Conservation (phyloP, 2,888 invertebrate species). For the Agrotis puta region DNA sequence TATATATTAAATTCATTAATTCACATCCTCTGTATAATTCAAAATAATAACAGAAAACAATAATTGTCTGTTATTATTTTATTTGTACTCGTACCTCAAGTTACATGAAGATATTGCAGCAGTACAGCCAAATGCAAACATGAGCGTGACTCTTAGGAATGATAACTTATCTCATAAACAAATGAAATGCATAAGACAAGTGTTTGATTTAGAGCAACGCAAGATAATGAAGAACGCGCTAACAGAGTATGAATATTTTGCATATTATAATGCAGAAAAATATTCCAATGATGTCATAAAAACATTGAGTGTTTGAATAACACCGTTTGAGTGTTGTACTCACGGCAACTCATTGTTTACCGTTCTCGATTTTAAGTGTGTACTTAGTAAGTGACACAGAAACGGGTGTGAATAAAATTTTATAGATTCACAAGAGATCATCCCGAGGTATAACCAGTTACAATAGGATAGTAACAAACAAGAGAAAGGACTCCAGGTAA, state of each 20-base stretch:
- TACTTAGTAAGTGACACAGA: constrained; percentile 59
- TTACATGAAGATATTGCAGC: constrained; percentile 54
- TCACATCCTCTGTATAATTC: not conserved
- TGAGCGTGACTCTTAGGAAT: constrained; percentile 53
- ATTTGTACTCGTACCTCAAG: constrained; percentile 15
- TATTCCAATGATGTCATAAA: constrained; percentile 54
- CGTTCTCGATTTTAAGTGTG: constrained; percentile 57
- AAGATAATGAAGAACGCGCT: constrained; percentile 49
- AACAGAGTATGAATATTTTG: constrained; percentile 27
- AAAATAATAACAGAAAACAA: constrained; percentile 18
- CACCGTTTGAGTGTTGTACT: constrained; percentile 51
- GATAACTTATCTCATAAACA: constrained; percentile 74
- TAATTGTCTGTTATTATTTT: constrained; percentile 5
- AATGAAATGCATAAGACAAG: constrained; percentile 70
- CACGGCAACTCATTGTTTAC: constrained; percentile 60
- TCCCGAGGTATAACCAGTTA: constrained; percentile 41
- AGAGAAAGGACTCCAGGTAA: constrained; percentile 47
- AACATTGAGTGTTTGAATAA: constrained; percentile 55
- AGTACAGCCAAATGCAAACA: constrained; percentile 58
- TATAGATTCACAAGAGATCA: constrained; percentile 48
- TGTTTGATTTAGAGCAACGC: constrained; percentile 63
- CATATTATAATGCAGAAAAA: constrained; percentile 50
- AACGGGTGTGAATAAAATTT: constrained; percentile 53
- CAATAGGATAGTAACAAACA: constrained; percentile 12
- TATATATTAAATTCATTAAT: constrained; percentile 3